phyloP scores from a whole-genome alignment of 2,888 invertebrate species.

The Lissonota sp. region DNA sequence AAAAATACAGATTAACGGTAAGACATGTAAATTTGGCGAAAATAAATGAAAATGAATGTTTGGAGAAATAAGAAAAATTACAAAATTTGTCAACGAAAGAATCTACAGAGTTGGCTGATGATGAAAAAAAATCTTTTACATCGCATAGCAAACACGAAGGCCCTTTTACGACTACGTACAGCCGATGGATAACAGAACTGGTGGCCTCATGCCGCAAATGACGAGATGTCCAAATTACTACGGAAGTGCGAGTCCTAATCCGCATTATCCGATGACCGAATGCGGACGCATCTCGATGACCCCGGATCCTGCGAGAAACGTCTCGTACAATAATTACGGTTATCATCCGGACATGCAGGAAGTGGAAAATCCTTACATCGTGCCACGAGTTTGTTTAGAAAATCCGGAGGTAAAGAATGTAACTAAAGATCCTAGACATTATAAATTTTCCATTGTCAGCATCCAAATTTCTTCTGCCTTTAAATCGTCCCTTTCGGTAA shows the following conservation, averaged over 20 bases:
- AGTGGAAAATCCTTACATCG: slow-evolving; percentile 76
- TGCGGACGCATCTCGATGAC: slow-evolving; percentile 34
- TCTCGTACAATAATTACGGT: slow-evolving; percentile 79
- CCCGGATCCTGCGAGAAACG: slow-evolving; percentile 69
- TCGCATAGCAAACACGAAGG: slow-evolving; percentile 71
- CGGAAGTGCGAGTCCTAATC: slow-evolving; percentile 74
- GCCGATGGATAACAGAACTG: slow-evolving; percentile 66
- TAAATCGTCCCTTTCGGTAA: too few relatives aligned
- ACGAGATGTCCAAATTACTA: slow-evolving; percentile 76
- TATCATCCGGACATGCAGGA: slow-evolving; percentile 80
- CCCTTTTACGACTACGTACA: slow-evolving; percentile 79
- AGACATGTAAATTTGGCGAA: too few relatives aligned
- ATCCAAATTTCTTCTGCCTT: too few relatives aligned
- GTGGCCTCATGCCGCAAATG: slow-evolving; percentile 55
- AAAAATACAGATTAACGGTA: too few relatives aligned
- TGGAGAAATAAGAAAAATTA: too few relatives aligned
- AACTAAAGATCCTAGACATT: too few relatives aligned
- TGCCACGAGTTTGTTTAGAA: slow-evolving; percentile 77
- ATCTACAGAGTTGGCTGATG: too few relatives aligned
- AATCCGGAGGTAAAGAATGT: slow-evolving; percentile 75
- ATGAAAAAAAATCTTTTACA: neutral
- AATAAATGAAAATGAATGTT: too few relatives aligned
- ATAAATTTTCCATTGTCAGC: too few relatives aligned
- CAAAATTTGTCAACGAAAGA: too few relatives aligned
- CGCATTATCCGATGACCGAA: slow-evolving; percentile 47